Evolutionary conservation across 2,888 invertebrate species (phyloP), one percentile per base, ranked within the genome.

Genomic region (Lamellibrachia columna): DNA sequence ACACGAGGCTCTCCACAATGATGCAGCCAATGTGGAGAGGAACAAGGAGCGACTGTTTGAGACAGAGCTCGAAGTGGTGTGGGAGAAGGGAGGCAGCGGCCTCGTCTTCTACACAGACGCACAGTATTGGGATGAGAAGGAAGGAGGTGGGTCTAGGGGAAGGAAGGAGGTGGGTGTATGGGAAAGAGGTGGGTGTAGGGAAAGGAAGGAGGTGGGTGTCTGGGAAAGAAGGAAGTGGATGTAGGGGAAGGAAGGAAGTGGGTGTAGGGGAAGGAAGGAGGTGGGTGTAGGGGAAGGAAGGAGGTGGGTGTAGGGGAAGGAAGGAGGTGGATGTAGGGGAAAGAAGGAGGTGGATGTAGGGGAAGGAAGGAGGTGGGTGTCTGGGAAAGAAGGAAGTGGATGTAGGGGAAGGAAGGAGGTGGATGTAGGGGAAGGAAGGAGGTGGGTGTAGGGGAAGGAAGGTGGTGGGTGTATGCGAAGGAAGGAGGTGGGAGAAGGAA

Each of bases 11-110:
- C 95, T 97, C 53, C 96, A 97, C 94, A 96, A 97, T 94, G 97
- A 97, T 94, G 97, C 97, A 2, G 95, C 97, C 11, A 97, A 96
- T 95, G 96, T 96, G 93, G 96, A 96, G 92, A 95, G 97, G 90
- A 97, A 96, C 91, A 97, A 97, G 93, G 97, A 97, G 94, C 93
- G 97, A 11, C 94, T 97, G 90, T 97, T 95, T 95, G 96, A 96
- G 93, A 95, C 96, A 93, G 95, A 96, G 93, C 95, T 96, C 55
- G 96, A 97, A 94, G 95, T 97, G 52, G 97, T 97, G 90, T 97
- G 97, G 97, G 97, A 97, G 95, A 97, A 97, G 95, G 97, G 97
- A 93, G 97, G 97, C 7, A 97, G 97, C 92, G 97, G 97, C 28
- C 95, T 97, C 0, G 97, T 97, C 8, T 97, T 97, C 95, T 97